A percentile compares a stretch with the other conserved stretches of the same genome.
These are phyloP conservation scores for Notechis scutatus DNA, from an alignment of 2,113 vertebrate species.

Conservation along the genomic window DNA sequence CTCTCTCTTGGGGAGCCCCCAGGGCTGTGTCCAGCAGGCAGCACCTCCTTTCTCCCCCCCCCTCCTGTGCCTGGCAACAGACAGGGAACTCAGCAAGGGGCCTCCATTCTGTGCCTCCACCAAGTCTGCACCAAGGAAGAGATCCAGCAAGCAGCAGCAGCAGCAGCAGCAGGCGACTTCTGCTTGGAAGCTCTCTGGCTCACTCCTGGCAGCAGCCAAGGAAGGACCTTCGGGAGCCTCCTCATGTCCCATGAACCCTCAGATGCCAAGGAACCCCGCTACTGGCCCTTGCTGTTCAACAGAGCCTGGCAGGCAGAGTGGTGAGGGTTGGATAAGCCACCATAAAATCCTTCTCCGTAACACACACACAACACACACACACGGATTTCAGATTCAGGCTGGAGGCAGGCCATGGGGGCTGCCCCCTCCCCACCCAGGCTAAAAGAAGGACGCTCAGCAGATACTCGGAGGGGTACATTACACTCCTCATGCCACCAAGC, in stretches of 20 bases:
- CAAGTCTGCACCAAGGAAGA: neutral
- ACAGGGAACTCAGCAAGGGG: neutral
- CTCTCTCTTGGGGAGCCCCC: neutral
- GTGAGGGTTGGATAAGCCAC: fast-evolving
- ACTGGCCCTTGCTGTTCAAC: neutral
- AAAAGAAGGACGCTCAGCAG: neutral
- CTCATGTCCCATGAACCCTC: neutral
- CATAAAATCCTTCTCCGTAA: no score
- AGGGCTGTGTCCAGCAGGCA: neutral
- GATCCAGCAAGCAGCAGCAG: neutral
- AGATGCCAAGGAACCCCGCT: neutral
- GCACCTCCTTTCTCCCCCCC: neutral
- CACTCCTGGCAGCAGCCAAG: neutral
- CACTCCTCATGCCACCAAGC: neutral
- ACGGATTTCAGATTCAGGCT: neutral
- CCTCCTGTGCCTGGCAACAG: neutral
- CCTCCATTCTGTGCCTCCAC: neutral
- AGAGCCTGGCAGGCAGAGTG: neutral
- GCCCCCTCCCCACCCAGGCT: neutral
- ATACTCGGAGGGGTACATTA: neutral
- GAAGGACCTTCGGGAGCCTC: neutral
- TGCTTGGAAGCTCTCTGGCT: neutral
- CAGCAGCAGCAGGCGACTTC: no score
- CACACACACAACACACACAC: neutral
- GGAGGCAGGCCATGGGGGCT: fast-evolving